Base-by-base conservation (phyloP, 2,888 invertebrate genomes). In the Pachycephus smyrnensis region DNA sequence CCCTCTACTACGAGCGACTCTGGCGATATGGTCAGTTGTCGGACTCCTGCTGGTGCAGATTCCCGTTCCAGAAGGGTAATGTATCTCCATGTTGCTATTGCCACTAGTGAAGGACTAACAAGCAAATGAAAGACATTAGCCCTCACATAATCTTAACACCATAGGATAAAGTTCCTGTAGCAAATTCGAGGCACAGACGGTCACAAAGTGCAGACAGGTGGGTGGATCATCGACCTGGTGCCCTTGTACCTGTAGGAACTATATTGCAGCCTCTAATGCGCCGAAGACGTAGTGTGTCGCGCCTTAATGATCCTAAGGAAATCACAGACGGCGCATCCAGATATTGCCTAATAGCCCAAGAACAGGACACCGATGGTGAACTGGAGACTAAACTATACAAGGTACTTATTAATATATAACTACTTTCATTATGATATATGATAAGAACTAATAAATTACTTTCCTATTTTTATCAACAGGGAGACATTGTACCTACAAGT, bases 361-460 rank as follows among this genome's bases (percentile, higher is more conserved):
- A 97, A 86, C 95, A 97, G 31, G 98, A 98, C 89, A 95, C 96
- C 0, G 97, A 96, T 85, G 99, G 99, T 0, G 98, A 98, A 88
- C 92, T 99, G 3, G 98, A 98, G 91, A 99, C 99, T 0, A 97
- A 97, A 86, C 90, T 98, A n/a, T 97, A 97, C 89, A 99, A 98
- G 93, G 95, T 95, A 69, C 9, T 23, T 23, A 55, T 55, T 23
- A 55, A 23, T 55, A 23, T 23, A 55, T 55, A 9, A 55, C 55
- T 23, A 23, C 9, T 6, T 55, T 23, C 23, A 23, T 55, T 23
- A 55, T 23, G 2, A 9, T 55, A 1, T 55, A 55, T 55, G 4
- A 55, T 1, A 55, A 23, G 9, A 23, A 23, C 55, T 55, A 55
- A 55, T 23, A 9, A 23, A 55, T 55, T 55, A 23, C 55, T 9